Percentiles rank a stretch among this genome's conserved stretches.
phyloP scores from a whole-genome alignment of 2,797 vertebrate species.

The Schizopygopsis pylzovi region DNA sequence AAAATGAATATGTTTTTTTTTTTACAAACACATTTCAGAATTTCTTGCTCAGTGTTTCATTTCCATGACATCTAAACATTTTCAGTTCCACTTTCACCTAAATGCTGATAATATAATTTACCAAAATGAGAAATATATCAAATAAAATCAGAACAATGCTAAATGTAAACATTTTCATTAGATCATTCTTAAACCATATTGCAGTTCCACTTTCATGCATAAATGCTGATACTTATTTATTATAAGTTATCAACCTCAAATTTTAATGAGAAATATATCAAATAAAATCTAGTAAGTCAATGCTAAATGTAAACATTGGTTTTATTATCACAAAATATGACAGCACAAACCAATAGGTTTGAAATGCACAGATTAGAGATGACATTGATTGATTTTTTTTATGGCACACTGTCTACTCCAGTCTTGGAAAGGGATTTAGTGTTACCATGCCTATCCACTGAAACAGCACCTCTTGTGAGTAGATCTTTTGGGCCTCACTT shows the following conservation, averaged over 20 bases:
- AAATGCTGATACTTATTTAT: too few relatives aligned
- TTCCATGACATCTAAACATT: neutral
- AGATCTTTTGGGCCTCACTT: neutral
- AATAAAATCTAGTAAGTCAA: neutral
- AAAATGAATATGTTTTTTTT: neutral
- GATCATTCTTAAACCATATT: neutral
- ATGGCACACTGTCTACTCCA: neutral
- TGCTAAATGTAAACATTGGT: too few relatives aligned
- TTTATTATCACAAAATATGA: neutral
- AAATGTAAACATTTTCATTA: neutral
- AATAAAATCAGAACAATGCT: neutral
- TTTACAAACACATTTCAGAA: neutral
- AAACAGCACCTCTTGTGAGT: slow-evolving; percentile 12
- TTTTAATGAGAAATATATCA: too few relatives aligned
- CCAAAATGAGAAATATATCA: neutral
- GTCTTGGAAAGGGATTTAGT: slow-evolving; percentile 35
- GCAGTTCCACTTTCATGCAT: too few relatives aligned
- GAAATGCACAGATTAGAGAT: neutral
- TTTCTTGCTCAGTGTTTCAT: neutral
- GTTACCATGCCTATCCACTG: slow-evolving; percentile 1
- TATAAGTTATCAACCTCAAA: neutral
- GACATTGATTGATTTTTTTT: neutral
- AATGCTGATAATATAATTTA: neutral
- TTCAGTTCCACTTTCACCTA: neutral
- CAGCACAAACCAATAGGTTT: neutral